Evolutionary conservation across 2,113 vertebrate species (phyloP), one percentile per base, ranked within the genome.

Genomic region (Panthera tigris): DNA sequence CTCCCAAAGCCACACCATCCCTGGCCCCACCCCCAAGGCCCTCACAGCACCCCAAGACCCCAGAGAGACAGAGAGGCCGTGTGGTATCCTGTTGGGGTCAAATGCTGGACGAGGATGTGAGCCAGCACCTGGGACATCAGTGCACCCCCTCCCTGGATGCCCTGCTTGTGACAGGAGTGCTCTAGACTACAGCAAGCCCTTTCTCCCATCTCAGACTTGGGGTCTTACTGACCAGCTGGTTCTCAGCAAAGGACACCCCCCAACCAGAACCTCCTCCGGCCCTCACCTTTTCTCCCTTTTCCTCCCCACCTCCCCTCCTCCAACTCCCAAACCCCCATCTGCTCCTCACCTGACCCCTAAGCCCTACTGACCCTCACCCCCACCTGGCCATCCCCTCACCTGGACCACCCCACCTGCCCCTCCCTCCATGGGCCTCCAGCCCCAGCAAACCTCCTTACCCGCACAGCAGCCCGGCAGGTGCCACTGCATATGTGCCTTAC

Each of bases 121-220:
- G 57, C 21, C 29, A 29, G 74, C 2, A 1, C 21, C 23, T 19
- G 14, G 25, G 11, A 16, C 18, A 5, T 10, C 63, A 0, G n/a
- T 27, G 57, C n/a, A 3, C 27, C n/a, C 6, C 13, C 25, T 21
- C 6, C 89, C 63, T 0, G 7, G 74, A 29, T 18, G 0, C 14
- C 41, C 63, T 27, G 4, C 76, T 23, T 7, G n/a, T 7, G 45
- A 33, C 5, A 4, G 4, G n/a, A 5, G 39, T 0, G 25, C 18
- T 10, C 41, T 25, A 10, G 11, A 6, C 1, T 0, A 2, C 61
- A 25, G 0, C 61, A 1, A 16, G 57, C 21, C 55, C 31, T 41
- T 61, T 79, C 23, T 36, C 31, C 27, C 2, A 11, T 10, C 48
- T 52, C 13, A 12, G 78, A 13, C n/a, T 50, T 1, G 63, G 5